A percentile compares a stretch with the other conserved stretches of the same genome.
Evolutionary conservation across 1,140 invertebrate genomes (phyloP).

Genomic region (Tetraneura akinire): DNA sequence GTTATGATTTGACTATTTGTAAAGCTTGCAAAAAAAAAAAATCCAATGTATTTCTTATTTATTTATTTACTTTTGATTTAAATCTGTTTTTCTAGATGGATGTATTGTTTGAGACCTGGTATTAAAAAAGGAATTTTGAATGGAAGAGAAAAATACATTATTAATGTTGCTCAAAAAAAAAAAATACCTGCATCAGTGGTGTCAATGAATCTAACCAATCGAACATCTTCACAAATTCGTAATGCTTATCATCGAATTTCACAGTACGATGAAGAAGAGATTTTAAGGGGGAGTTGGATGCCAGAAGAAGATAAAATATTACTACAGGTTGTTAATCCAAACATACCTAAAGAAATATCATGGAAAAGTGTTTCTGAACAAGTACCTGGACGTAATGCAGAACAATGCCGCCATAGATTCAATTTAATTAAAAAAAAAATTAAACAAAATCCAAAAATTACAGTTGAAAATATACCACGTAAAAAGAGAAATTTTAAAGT

Average conservation of each 20-base stretch:
- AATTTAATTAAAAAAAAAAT: slow-evolving; percentile 44
- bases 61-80: background rate
- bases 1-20: background rate
- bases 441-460: background rate
- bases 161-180: slow-evolving; percentile 13
- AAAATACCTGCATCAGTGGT: slow-evolving; percentile 23
- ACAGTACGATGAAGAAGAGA: background rate
- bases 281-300: slow-evolving; percentile 20
- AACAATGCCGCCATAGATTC: slow-evolving; percentile 39
- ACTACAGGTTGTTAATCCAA: background rate
- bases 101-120: slow-evolving; percentile 18
- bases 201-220: slow-evolving; percentile 46
- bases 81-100: slow-evolving; percentile 8
- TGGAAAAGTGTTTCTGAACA: slow-evolving; percentile 28
- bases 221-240: slow-evolving; percentile 30
- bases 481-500: background rate
- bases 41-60: background rate
- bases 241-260: slow-evolving; percentile 28
- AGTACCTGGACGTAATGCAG: slow-evolving; percentile 35
- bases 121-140: slow-evolving; percentile 26
- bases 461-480: background rate
- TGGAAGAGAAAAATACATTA: slow-evolving; percentile 24
- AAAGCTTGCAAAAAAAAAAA: too few relatives aligned
- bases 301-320: slow-evolving; percentile 31
- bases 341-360: background rate